phyloP scores from a whole-genome alignment of 2,797 vertebrate species.

The Hirundo rustica region DNA sequence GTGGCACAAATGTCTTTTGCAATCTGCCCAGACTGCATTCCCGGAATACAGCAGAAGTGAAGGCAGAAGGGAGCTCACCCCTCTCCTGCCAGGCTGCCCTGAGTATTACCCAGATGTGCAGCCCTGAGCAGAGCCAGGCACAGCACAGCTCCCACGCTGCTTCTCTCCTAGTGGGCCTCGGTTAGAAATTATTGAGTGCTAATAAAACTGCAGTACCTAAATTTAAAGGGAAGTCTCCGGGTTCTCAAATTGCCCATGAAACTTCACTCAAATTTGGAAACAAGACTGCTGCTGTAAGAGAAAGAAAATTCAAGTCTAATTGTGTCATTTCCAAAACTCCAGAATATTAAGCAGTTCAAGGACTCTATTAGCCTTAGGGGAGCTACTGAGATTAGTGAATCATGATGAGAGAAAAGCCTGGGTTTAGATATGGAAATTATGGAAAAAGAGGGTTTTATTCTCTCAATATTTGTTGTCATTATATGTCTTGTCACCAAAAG shows the following conservation, averaged over 20 bases:
- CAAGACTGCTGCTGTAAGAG: neutral
- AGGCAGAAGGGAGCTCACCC: neutral
- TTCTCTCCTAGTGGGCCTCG: neutral
- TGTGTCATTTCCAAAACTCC: conserved; percentile 10
- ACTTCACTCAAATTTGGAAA: neutral
- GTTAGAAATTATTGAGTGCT: neutral
- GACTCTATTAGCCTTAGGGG: conserved; percentile 32
- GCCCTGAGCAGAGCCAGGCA: neutral
- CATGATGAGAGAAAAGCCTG: neutral
- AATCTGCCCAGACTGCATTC: neutral
- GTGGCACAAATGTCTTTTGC: neutral
- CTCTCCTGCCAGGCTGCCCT: neutral
- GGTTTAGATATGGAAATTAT: neutral
- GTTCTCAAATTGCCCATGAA: neutral
- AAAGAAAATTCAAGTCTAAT: neutral
- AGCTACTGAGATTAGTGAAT: conserved; percentile 29
- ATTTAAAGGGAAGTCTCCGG: neutral
- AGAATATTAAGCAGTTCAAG: conserved; percentile 57
- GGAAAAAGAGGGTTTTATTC: neutral
- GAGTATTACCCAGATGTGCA: neutral
- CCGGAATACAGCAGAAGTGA: neutral
- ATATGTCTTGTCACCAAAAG: neutral
- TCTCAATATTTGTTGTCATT: neutral
- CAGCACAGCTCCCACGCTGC: fast-evolving
- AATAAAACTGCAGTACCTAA: neutral